A percentile compares a stretch with the other conserved stretches of the same genome.
Conservation (phyloP, 2,797 vertebrate species). For the Sylvilagus floridanus region DNA sequence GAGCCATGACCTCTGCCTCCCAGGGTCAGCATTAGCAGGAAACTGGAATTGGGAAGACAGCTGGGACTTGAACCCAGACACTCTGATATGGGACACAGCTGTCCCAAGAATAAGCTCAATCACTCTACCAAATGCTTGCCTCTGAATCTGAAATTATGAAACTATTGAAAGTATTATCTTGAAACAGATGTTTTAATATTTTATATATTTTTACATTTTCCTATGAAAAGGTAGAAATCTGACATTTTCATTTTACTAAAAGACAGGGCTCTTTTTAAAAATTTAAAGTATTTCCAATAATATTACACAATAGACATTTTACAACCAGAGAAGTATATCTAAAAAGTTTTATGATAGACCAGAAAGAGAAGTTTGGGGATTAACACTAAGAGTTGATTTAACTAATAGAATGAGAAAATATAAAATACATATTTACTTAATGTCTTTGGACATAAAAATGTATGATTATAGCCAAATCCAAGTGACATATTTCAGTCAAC, state of each 20-base stretch:
- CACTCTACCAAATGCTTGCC: too few relatives aligned
- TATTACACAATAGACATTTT: neutral
- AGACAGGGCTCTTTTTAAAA: neutral
- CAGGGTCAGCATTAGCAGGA: too few relatives aligned
- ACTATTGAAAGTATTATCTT: neutral
- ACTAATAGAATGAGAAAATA: neutral
- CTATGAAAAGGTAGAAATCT: neutral
- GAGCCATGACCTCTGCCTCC: too few relatives aligned
- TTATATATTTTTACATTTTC: neutral
- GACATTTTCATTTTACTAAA: conserved; percentile 35
- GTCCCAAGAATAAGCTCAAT: too few relatives aligned
- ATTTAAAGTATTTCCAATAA: neutral
- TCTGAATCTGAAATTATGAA: conserved; percentile 46
- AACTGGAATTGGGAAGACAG: too few relatives aligned
- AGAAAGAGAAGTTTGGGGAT: neutral
- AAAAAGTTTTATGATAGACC: neutral
- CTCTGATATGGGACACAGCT: too few relatives aligned
- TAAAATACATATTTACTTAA: neutral
- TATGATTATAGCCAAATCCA: neutral
- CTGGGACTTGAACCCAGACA: too few relatives aligned
- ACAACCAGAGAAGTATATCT: neutral
- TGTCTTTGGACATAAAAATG: neutral
- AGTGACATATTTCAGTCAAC: neutral
- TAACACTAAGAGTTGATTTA: conserved; percentile 7
- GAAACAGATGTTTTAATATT: neutral